phyloP scores from a whole-genome alignment of 2,888 invertebrate genomes.

The Eulithis prunata region DNA sequence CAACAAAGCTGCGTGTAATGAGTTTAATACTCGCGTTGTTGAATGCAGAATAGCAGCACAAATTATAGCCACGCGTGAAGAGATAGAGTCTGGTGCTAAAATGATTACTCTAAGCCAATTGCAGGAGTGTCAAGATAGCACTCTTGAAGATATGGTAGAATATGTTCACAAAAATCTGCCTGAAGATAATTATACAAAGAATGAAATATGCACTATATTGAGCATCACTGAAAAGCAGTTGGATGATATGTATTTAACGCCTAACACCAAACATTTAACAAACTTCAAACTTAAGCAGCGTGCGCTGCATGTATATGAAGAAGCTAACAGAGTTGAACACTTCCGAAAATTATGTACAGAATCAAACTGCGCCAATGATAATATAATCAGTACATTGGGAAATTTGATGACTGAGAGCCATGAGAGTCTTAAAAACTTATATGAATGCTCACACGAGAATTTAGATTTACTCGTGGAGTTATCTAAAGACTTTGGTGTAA shows the following conservation, averaged over 20 bases:
- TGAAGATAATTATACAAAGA: conserved; percentile 87
- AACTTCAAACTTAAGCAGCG: conserved; percentile 93
- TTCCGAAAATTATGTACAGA: conserved; percentile 87
- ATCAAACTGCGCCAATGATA: conserved; percentile 51
- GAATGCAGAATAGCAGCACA: conserved; percentile 97
- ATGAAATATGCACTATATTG: conserved; percentile 87
- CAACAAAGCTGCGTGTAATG: conserved; percentile 96
- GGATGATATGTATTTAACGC: conserved; percentile 72
- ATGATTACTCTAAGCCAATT: conserved; percentile 89
- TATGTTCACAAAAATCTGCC: conserved; percentile 86
- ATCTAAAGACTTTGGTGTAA: conserved; percentile 88
- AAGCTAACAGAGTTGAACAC: conserved; percentile 92
- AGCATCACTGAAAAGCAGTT: conserved; percentile 85
- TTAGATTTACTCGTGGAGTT: conserved; percentile 92
- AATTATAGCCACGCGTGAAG: conserved; percentile 78
- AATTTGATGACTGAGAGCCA: conserved; percentile 95
- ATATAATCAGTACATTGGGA: conserved; percentile 86
- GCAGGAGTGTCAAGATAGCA: conserved; percentile 86
- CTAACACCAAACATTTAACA: conserved; percentile 86
- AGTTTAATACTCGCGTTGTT: conserved; percentile 96
- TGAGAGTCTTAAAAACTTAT: conserved; percentile 91
- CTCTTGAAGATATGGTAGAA: conserved; percentile 88
- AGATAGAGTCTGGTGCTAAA: conserved; percentile 85
- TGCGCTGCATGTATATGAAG: conserved; percentile 95
- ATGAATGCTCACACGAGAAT: conserved; percentile 96